Evolutionary conservation across 2,797 vertebrate genomes (phyloP).

Genomic region (Megaceryle alcyon): DNA sequence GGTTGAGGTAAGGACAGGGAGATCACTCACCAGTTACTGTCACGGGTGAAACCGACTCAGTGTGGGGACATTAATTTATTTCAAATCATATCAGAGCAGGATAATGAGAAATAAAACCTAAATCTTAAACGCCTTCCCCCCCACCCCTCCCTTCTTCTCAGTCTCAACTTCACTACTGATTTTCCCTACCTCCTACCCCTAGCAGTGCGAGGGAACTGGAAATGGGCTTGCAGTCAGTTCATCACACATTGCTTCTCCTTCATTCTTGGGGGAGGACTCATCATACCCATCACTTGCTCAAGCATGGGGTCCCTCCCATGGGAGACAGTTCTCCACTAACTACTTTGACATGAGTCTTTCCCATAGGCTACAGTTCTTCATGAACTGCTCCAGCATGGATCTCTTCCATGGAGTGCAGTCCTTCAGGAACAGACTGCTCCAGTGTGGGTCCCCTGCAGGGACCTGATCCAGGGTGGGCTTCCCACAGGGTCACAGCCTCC

Average conservation of each 20-base stretch:
- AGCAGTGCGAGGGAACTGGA: no score
- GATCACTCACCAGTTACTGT: neutral
- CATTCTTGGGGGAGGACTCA: neutral
- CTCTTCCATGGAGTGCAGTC: neutral
- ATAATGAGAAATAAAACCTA: neutral
- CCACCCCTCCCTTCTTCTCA: no score
- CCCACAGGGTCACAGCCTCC: neutral
- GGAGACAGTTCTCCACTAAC: neutral
- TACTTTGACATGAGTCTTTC: no score
- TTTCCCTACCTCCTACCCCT: no score
- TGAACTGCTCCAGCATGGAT: neutral
- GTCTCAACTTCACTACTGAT: no score
- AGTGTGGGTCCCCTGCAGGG: fast-evolving
- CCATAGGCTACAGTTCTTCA: no score
- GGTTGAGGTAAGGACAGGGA: neutral
- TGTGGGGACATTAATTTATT: neutral
- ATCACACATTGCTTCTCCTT: neutral
- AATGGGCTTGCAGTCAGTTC: no score
- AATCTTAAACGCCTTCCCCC: neutral
- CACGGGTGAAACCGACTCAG: neutral
- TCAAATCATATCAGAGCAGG: neutral
- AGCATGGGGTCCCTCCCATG: neutral
- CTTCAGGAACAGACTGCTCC: neutral
- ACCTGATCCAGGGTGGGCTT: neutral
- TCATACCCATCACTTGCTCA: neutral